These are phyloP conservation scores for Hetaerina americana DNA, from an alignment of 1,140 invertebrate species.

Conservation along the genomic window DNA sequence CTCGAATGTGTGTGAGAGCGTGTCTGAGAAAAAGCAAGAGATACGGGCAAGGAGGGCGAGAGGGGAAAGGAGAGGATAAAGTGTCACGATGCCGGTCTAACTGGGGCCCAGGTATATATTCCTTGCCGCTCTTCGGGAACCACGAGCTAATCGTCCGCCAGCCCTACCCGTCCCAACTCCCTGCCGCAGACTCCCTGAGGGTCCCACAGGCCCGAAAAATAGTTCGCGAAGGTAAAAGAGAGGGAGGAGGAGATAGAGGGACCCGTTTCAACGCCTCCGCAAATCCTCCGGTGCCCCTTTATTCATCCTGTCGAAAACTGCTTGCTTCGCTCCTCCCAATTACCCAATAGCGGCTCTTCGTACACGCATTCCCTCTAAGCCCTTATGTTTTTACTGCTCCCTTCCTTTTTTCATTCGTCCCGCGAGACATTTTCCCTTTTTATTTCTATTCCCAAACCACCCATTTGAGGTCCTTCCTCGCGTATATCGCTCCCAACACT, in stretches of 20 bases:
- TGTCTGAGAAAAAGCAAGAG: too few relatives aligned
- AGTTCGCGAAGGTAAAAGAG: too few relatives aligned
- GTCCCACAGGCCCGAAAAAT: neutral
- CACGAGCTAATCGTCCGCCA: too few relatives aligned
- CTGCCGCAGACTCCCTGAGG: neutral
- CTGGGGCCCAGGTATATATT: neutral
- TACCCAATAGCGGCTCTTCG: neutral
- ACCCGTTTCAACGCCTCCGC: neutral
- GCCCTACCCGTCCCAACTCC: too few relatives aligned
- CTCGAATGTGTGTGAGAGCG: too few relatives aligned
- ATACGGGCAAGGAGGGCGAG: too few relatives aligned
- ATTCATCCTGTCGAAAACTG: neutral
- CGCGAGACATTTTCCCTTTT: neutral
- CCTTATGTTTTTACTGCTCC: neutral
- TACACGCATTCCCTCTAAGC: neutral
- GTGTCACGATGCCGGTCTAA: neutral
- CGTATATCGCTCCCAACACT: neutral
- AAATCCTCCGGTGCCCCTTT: neutral
- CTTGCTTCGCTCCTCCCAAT: neutral
- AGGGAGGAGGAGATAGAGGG: too few relatives aligned
- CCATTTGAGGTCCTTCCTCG: neutral
- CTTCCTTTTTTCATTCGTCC: neutral
- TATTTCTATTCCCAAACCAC: too few relatives aligned
- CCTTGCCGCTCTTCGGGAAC: too few relatives aligned
- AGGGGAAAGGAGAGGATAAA: neutral